Percentiles rank a stretch among this genome's conserved stretches.
Evolutionary conservation across 2,113 vertebrate species (phyloP).

Genomic region (Menidia beryllina): DNA sequence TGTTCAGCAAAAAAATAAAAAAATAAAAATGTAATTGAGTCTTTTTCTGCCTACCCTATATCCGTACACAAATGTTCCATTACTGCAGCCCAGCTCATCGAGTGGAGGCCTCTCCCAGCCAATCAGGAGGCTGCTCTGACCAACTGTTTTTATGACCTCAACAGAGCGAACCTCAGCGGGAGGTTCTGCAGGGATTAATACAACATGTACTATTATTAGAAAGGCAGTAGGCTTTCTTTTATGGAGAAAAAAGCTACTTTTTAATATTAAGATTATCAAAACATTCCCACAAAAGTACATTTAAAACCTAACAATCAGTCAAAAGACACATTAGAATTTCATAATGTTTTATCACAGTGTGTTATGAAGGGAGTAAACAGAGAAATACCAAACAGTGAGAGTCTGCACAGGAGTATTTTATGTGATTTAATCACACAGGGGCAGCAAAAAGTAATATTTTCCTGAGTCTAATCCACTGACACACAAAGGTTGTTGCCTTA

Average conservation of each 20-base stretch:
- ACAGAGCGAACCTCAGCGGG: slow-evolving; percentile 69
- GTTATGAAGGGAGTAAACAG: slow-evolving; percentile 19
- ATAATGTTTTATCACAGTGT: neutral
- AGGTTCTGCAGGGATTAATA: slow-evolving; percentile 54
- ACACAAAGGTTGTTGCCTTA: neutral
- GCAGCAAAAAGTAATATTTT: slow-evolving; percentile 22
- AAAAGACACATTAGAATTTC: neutral
- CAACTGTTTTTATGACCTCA: slow-evolving; percentile 73
- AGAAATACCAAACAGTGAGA: neutral
- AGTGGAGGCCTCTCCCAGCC: slow-evolving; percentile 74
- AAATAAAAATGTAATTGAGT: neutral
- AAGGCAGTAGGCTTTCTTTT: neutral
- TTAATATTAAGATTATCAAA: neutral
- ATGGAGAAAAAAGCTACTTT: no score
- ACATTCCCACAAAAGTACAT: neutral
- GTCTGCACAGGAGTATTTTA: slow-evolving; percentile 4
- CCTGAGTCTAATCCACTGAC: neutral
- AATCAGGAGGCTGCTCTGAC: slow-evolving; percentile 75
- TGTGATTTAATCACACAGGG: slow-evolving; percentile 3
- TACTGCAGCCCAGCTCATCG: slow-evolving; percentile 78
- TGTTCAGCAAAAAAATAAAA: neutral
- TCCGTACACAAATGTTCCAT: slow-evolving; percentile 74
- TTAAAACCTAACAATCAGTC: slow-evolving; percentile 12
- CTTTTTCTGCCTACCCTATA: slow-evolving; percentile 70
- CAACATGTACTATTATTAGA: no score